Evolutionary conservation across 1,140 invertebrate genomes (phyloP), one percentile per base, ranked within the genome.

Genomic region (Lethocerus indicus): DNA sequence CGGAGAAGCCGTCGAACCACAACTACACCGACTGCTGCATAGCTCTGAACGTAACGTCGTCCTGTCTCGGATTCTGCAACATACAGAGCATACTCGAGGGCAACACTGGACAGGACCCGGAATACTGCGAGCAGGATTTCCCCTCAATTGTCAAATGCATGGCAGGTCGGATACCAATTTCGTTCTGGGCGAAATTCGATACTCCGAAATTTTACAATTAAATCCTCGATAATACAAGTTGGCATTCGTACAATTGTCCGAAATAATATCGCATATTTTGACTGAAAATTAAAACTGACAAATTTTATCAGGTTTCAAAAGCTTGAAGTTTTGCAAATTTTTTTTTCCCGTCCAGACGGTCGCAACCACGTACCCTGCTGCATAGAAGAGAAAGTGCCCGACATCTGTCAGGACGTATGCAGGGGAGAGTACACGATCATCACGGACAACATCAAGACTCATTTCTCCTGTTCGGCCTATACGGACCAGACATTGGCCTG

Each of bases 301-400:
- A n/a, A n/a, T n/a, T n/a, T n/a, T n/a, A n/a, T n/a, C n/a, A n/a
- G n/a, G n/a, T n/a, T n/a, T n/a, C n/a, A n/a, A n/a, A n/a, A n/a
- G n/a, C n/a, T n/a, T n/a, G n/a, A n/a, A n/a, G n/a, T n/a, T n/a
- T n/a, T n/a, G n/a, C n/a, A n/a, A n/a, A n/a, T n/a, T n/a, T n/a
- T n/a, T n/a, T n/a, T n/a, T 9, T 41, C n/a, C 16, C 13, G 53
- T 56, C 5, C 73, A 57, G 83, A 87, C 63, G 81, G 82, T 1
- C 68, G 83, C 23, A 85, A 87, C 65, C 84, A 87, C 64, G 78
- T 84, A 29, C 83, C 83, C 0, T 87, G 84, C 62, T 87, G 85
- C 59, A 72, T 81, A 16, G 72, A 79, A 51, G 81, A 86, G 62
- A 70, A 76, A 43, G 78, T 87, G 18, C 84, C 84, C 0, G 81